These are phyloP conservation scores for Pseudomugil gertrudae DNA, from an alignment of 2,797 vertebrate genomes.

Conservation along the genomic window DNA sequence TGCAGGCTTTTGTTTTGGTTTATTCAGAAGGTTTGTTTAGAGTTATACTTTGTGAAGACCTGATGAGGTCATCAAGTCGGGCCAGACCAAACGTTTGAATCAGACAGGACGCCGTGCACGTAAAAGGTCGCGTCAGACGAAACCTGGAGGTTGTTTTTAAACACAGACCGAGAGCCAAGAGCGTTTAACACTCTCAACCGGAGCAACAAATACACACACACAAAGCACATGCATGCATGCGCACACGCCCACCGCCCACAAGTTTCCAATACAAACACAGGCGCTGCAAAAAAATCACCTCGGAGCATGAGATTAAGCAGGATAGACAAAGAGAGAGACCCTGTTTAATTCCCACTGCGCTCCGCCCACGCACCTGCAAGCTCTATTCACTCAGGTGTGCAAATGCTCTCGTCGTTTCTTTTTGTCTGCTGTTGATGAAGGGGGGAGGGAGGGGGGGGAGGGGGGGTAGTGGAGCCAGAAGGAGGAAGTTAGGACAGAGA, in stretches of 20 bases:
- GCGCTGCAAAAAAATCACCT: slow-evolving; percentile 62
- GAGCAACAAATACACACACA: slow-evolving; percentile 21
- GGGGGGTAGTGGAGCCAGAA: slow-evolving; percentile 34
- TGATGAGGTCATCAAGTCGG: slow-evolving; percentile 58
- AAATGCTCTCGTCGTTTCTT: slow-evolving; percentile 69
- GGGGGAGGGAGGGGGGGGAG: background rate
- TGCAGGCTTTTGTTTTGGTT: slow-evolving; percentile 63
- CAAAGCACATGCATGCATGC: background rate
- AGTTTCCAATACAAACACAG: slow-evolving; percentile 66
- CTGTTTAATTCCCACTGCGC: slow-evolving; percentile 69
- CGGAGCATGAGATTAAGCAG: slow-evolving; percentile 57
- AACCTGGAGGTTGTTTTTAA: slow-evolving; percentile 71
- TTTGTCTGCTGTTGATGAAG: slow-evolving; percentile 42
- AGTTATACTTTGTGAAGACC: slow-evolving; percentile 41
- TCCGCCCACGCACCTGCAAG: slow-evolving; percentile 72
- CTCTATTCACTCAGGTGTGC: slow-evolving; percentile 74
- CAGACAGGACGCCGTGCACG: slow-evolving; percentile 58
- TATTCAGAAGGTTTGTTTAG: slow-evolving; percentile 65
- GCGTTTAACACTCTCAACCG: slow-evolving; percentile 16
- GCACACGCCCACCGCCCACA: slow-evolving; percentile 35
- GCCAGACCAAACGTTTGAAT: slow-evolving; percentile 60
- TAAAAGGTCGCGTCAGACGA: slow-evolving; percentile 59
- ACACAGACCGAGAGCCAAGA: slow-evolving; percentile 41
- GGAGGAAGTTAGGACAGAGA: slow-evolving; percentile 55
- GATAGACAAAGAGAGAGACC: slow-evolving; percentile 57